These are phyloP conservation scores for Temnothorax rugatulus DNA, from an alignment of 2,888 invertebrate species.

Conservation along the genomic window DNA sequence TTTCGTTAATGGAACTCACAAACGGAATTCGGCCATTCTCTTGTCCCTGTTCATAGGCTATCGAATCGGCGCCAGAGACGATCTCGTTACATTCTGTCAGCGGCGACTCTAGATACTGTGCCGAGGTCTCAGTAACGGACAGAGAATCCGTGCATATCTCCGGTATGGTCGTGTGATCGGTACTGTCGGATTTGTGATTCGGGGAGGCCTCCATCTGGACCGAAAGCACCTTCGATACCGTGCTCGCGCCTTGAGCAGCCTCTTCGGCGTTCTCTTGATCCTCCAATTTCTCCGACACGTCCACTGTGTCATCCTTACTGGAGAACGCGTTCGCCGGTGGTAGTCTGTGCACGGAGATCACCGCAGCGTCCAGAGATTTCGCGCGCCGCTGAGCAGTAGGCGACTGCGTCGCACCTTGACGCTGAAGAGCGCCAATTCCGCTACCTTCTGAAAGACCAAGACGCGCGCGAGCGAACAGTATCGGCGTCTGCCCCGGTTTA, in stretches of 20 bases:
- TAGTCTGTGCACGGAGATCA: constrained; percentile 92
- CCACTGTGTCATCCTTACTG: constrained; percentile 95
- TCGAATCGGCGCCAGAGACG: constrained; percentile 79
- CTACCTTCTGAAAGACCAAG: constrained; percentile 95
- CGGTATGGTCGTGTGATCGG: constrained; percentile 82
- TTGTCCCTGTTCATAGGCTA: constrained; percentile 80
- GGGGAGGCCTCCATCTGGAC: constrained; percentile 78
- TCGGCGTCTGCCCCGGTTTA: constrained; percentile 92
- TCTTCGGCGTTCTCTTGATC: constrained; percentile 47
- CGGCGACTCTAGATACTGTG: constrained; percentile 83
- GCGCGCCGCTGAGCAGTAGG: constrained; percentile 92
- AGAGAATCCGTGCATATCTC: constrained; percentile 83
- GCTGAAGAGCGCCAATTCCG: constrained; percentile 91
- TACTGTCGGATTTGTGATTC: constrained; percentile 82
- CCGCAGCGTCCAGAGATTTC: constrained; percentile 94
- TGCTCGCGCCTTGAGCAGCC: background rate
- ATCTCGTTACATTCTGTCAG: constrained; percentile 84
- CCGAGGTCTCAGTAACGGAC: constrained; percentile 83
- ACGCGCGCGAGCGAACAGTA: constrained; percentile 93
- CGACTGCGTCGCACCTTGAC: constrained; percentile 92
- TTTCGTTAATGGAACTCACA: constrained; percentile 30
- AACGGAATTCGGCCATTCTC: constrained; percentile 65
- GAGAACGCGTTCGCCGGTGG: constrained; percentile 95
- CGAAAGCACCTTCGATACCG: constrained; percentile 65
- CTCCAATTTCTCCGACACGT: constrained; percentile 88